Evolutionary conservation across 2,888 invertebrate genomes (phyloP), one percentile per base, ranked within the genome.

Genomic region (Yponomeuta sedellus): DNA sequence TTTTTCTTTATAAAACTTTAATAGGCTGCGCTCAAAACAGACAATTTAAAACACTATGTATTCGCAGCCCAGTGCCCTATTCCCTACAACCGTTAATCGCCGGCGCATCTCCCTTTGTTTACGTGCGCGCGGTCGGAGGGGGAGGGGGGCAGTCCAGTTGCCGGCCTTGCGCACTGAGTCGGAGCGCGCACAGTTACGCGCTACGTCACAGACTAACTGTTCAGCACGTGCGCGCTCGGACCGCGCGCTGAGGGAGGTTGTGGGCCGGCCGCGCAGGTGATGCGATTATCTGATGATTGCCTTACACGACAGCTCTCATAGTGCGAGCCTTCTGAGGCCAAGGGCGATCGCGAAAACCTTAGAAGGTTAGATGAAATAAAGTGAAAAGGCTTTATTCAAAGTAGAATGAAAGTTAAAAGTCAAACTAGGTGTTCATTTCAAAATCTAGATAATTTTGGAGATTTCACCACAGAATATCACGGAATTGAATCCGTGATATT

Each of bases 131-230:
- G 44, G 44, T 1, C 16, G 44, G 16, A 16, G 44, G 44, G 44
- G 16, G 44, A 8, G 44, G 1, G 44, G 44, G 44, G 16, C 19
- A 59, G 59, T 59, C 22, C 59, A 20, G 59, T 59, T 59, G 59
- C 25, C 20, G 59, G 25, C 20, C 64, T 56, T 52, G 25, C 40
- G 40, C 44, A 52, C 44, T 52, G 16, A 16, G 64, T 52, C 39
- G 39, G 39, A 65, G 65, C 59, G 61, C 59, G 66, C 58, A 34
- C 65, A 59, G 65, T 65, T 64, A 64, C 59, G 52, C 34, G 44
- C 34, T 56, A 66, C 66, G 66, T 66, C 56, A 61, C 66, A 34
- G 66, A 28, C 20, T 64, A 64, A 64, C 64, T 64, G 57, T 64
- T 57, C 22, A 57, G 62, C 59, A 58, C 12, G 62, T 66, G 67